Percentiles rank a stretch among this genome's conserved stretches.
Conservation (phyloP, 2,113 vertebrate species). For the Dryoscopus gambensis region DNA sequence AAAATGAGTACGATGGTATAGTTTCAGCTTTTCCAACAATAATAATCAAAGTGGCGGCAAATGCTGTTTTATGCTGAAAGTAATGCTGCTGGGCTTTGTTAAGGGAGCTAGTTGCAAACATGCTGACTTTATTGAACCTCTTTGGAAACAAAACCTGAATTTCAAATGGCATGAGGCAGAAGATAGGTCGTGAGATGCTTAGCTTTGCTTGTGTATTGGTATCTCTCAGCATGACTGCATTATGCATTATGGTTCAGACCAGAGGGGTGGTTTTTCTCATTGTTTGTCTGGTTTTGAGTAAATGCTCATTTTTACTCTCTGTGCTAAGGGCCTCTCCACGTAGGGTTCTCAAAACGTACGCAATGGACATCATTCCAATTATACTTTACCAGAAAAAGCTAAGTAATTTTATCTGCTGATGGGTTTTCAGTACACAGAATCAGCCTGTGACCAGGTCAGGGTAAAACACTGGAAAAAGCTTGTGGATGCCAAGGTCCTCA, state of each 20-base stretch:
- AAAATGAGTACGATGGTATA: neutral
- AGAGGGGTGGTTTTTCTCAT: fast-evolving
- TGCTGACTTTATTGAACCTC: neutral
- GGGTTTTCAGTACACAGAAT: neutral
- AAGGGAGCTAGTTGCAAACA: neutral
- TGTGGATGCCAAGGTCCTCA: neutral
- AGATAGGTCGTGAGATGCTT: neutral
- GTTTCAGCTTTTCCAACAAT: neutral
- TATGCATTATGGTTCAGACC: neutral
- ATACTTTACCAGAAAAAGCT: neutral
- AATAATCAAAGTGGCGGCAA: neutral
- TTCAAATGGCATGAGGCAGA: neutral
- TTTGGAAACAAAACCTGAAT: neutral
- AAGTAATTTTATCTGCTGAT: neutral
- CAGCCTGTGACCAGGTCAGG: neutral
- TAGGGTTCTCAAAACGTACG: neutral
- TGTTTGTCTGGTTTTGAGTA: neutral
- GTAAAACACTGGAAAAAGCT: neutral
- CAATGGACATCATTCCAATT: neutral
- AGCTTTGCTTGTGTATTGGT: neutral
- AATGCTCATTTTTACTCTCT: neutral
- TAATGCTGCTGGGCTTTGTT: neutral
- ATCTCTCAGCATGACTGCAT: neutral
- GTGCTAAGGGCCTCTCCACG: neutral
- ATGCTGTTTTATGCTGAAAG: neutral